Conservation (phyloP, 2,113 vertebrate genomes). For the Chelonoidis abingdonii region DNA sequence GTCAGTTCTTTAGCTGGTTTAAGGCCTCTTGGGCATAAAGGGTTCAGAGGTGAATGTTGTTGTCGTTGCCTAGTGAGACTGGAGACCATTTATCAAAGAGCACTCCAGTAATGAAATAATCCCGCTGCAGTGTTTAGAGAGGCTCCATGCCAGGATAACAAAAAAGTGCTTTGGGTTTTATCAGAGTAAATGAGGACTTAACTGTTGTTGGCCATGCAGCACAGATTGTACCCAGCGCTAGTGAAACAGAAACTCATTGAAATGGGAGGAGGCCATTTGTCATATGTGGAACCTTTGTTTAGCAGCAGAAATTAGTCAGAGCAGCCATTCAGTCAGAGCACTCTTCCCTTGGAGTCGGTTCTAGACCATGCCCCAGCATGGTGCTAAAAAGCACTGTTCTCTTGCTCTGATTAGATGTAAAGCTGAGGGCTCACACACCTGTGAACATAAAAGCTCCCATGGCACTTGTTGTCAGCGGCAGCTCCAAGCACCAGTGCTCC, state of each 20-base stretch:
- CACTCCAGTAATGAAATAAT: slow-evolving; percentile 26
- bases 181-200: not conserved
- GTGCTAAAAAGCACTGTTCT: not conserved
- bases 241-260: not conserved
- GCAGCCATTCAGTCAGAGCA: not conserved
- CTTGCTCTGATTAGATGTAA: fast-evolving
- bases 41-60: slow-evolving; percentile 26
- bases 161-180: not conserved
- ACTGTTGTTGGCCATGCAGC: not conserved
- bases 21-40: slow-evolving; percentile 18
- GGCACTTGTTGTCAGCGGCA: too few species aligned
- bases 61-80: not conserved
- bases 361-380: not conserved
- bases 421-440: too few species aligned
- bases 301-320: not conserved
- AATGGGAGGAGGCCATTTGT: not conserved
- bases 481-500: too few species aligned
- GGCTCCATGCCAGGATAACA: slow-evolving; percentile 1
- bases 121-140: slow-evolving; percentile 33
- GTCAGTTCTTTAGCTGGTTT: slow-evolving; percentile 24
- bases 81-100: slow-evolving; percentile 35
- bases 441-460: too few species aligned
- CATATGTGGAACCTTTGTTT: not conserved
- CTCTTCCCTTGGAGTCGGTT: not conserved
- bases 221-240: not conserved